A percentile compares a stretch with the other conserved stretches of the same genome.
These are phyloP conservation scores for Cranoglanis bouderius DNA, from an alignment of 2,113 vertebrate species.

Conservation along the genomic window DNA sequence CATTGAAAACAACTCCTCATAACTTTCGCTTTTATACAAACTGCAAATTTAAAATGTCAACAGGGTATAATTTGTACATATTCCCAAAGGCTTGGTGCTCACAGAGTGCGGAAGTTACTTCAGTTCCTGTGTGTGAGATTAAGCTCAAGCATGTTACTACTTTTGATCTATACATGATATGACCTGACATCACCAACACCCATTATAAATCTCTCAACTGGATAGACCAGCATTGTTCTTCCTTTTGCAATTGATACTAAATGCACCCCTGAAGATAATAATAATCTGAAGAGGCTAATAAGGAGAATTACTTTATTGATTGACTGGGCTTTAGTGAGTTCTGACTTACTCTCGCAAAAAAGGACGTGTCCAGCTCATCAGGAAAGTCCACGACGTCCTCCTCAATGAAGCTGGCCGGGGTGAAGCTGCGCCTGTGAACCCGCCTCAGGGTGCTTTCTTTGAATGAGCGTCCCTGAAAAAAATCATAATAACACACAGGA, in stretches of 20 bases:
- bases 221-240: background rate
- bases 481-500: background rate
- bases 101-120: too few species aligned
- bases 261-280: background rate
- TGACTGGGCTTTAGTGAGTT: background rate
- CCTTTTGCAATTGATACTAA: background rate
- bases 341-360: conserved; percentile 88
- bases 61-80: background rate
- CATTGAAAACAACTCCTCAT: background rate
- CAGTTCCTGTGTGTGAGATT: background rate
- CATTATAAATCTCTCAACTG: background rate
- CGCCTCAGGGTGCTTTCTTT: conserved; percentile 82
- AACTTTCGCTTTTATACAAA: background rate
- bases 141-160: background rate
- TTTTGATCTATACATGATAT: background rate
- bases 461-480: conserved; percentile 83
- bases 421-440: conserved; percentile 89
- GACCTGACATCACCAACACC: background rate
- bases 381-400: conserved; percentile 92
- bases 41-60: background rate
- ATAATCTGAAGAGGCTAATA: background rate
- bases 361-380: conserved; percentile 95
- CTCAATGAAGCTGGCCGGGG: conserved; percentile 92
- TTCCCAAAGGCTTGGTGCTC: background rate
- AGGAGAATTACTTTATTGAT: background rate